Base-by-base conservation (phyloP, 92 coral and sea anemone species). In the Bergia puertoricense region DNA sequence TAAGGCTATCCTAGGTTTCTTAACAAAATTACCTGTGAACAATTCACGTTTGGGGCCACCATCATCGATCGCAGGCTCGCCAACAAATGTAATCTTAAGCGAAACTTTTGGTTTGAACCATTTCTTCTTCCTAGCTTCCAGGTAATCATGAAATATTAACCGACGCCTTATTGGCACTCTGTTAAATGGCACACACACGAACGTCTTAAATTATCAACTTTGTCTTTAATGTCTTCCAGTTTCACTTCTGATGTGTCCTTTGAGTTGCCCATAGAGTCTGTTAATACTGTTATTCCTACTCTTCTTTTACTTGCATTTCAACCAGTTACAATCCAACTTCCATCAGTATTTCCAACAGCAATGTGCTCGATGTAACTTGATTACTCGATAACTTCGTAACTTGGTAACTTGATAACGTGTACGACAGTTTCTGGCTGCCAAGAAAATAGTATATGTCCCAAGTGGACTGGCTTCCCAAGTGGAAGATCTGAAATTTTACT, bases 1-100 rank as follows among this genome's bases (percentile, higher is more conserved):
- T 59, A 39, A 77, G 50, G 30, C 30, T 30, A 30, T 30, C 30
- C 30, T 30, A 30, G 30, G 30, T 30, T 30, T 30, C 30, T 30
- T 30, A 78, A 78, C 39, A 20, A 78, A 78, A 78, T 16, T 79
- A 94, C 95, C 96, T 92, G 96, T 85, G 43, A 92, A 91, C 82
- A 94, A 94, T 88, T 94, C 93, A 59, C 94, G 91, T 9, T 65
- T 85, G 43, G 96, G 94, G 65, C 95, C 97, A 65, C 97, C 97
- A 86, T 90, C 96, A 88, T 92, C 96, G 2, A 93, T 81, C 13
- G 94, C 92, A 30, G 95, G 93, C 88, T 93, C 93, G 42, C 91
- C 94, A 80, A 85, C 45, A 88, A 94, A 92, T n/a, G 89, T 92
- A 15, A 94, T 90, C 81, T 94, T 92, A 40, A 92, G 89, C 80